These are phyloP conservation scores for Pegoplata infirma DNA, from an alignment of 2,888 invertebrate species.

Conservation along the genomic window DNA sequence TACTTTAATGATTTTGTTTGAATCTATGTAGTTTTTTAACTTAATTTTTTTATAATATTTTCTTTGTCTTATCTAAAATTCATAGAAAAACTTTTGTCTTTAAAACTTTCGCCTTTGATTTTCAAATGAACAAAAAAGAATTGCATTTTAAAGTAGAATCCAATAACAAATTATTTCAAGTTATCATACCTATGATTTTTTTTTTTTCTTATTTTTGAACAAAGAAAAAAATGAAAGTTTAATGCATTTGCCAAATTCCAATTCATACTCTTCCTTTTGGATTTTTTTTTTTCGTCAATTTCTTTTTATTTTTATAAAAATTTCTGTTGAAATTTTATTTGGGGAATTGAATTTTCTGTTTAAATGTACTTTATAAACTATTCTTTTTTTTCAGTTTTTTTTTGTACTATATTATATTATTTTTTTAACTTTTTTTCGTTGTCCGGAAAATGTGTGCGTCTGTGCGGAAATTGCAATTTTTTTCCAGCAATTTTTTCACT, in stretches of 20 bases:
- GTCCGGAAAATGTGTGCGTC: conserved; percentile 76
- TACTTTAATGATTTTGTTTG: conserved; percentile 16
- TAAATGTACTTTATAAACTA: conserved; percentile 49
- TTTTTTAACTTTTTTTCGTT: conserved; percentile 59
- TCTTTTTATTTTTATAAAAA: conserved; percentile 40
- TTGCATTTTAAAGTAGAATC: conserved; percentile 20
- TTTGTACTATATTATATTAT: conserved; percentile 60
- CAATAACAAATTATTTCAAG: conserved; percentile 55
- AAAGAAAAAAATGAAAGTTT: conserved; percentile 74
- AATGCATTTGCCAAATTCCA: conserved; percentile 74
- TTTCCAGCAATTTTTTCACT: conserved; percentile 31
- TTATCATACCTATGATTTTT: conserved; percentile 45
- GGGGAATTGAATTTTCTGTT: conserved; percentile 66
- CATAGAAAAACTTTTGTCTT: conserved; percentile 62
- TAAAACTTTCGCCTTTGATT: conserved; percentile 44
- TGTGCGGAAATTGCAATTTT: conserved; percentile 75
- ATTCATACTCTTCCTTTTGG: conserved; percentile 46
- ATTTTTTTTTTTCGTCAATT: conserved; percentile 22
- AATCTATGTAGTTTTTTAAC: conserved; percentile 10
- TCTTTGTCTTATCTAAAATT: conserved; percentile 58
- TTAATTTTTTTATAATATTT: conserved; percentile 9
- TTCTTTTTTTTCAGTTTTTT: conserved; percentile 33
- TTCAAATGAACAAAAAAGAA: not conserved
- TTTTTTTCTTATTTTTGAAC: conserved; percentile 8
- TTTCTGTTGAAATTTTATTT: conserved; percentile 65